A percentile compares a stretch with the other conserved stretches of the same genome.
These are phyloP conservation scores for Tenebrio molitor DNA, from an alignment of 1,140 invertebrate species.

Conservation along the genomic window DNA sequence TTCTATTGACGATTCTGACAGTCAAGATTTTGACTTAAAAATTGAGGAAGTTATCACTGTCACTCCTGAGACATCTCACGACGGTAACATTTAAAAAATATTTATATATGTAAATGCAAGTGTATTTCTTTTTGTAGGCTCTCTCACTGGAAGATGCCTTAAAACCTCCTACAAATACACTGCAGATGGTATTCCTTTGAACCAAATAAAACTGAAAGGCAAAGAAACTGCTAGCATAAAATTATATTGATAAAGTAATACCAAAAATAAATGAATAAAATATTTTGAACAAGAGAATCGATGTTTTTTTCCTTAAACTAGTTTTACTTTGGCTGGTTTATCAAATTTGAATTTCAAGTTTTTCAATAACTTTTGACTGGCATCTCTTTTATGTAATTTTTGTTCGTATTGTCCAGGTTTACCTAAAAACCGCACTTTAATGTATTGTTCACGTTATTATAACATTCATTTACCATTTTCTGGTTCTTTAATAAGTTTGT, in stretches of 20 bases:
- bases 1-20: neutral
- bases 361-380: neutral
- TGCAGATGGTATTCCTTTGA: neutral
- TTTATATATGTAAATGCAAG: too few species aligned
- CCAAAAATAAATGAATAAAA: too few species aligned
- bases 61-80: too few species aligned
- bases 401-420: neutral
- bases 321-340: neutral
- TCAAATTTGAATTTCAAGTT: conserved; percentile 20
- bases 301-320: neutral
- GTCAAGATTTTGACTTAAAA: neutral
- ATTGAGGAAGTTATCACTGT: neutral
- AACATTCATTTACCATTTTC: conserved; percentile 1
- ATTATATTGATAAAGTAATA: conserved; percentile 68
- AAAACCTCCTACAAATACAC: neutral
- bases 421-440: conserved; percentile 14
- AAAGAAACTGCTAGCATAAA: neutral
- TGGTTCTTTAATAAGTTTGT: neutral
- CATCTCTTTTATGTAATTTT: neutral
- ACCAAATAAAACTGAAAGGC: neutral
- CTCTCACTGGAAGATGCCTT: neutral
- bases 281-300: too few species aligned
- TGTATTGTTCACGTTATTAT: neutral
- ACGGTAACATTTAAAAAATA: too few species aligned
- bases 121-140: neutral